Evolutionary conservation across 2,113 vertebrate species (phyloP).

Genomic region (Hipposideros armiger): DNA sequence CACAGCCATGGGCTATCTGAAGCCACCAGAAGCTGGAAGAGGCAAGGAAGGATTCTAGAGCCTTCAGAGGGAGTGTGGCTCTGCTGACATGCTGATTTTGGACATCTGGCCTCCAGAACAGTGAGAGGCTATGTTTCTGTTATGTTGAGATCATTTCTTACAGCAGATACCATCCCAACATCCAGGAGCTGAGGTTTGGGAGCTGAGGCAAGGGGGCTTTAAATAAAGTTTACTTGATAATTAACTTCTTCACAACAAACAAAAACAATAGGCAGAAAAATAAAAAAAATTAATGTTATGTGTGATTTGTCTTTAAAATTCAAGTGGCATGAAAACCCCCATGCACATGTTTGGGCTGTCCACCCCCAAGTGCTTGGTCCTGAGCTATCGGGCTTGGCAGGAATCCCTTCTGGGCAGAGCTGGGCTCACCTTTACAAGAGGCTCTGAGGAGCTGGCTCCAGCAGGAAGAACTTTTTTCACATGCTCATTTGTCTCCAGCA

Average conservation of each 20-base stretch:
- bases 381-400: not conserved
- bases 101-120: not conserved
- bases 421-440: not conserved
- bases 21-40: not conserved
- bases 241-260: not conserved
- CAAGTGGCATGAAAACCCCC: not conserved
- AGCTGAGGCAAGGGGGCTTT: too few species aligned
- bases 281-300: not conserved
- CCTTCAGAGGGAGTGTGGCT: not conserved
- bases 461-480: not conserved
- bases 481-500: not conserved
- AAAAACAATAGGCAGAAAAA: not conserved
- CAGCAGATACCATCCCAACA: not conserved
- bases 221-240: not conserved
- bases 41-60: not conserved
- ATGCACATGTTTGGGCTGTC: not conserved
- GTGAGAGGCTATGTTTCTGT: not conserved
- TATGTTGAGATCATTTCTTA: not conserved
- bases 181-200: not conserved
- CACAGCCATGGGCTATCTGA: not conserved
- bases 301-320: not conserved
- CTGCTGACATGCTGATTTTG: not conserved
- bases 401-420: fast-evolving
- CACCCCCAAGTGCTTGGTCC: not conserved
- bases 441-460: too few species aligned